phyloP scores from a whole-genome alignment of 1,140 invertebrate species.

The Penaeus vannamei region DNA sequence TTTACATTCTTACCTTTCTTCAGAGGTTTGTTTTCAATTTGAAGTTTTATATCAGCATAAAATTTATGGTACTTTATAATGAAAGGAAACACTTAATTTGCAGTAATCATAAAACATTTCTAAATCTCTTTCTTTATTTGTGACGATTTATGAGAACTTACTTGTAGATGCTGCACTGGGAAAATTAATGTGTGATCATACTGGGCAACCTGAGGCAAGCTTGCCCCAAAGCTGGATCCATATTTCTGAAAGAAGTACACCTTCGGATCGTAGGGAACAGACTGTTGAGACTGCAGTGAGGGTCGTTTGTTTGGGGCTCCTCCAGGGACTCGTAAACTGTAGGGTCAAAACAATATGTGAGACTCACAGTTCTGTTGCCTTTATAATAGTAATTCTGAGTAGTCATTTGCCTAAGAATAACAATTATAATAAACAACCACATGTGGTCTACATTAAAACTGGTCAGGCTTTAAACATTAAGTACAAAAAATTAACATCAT shows the following conservation, averaged over 20 bases:
- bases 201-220: slow-evolving; percentile 67
- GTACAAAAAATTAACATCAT: too few relatives aligned
- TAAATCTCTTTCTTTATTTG: too few relatives aligned
- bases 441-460: background rate
- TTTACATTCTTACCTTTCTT: background rate
- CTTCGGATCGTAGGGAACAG: slow-evolving; percentile 80
- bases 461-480: too few relatives aligned
- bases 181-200: slow-evolving; percentile 71
- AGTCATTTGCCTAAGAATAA: slow-evolving; percentile 28
- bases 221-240: slow-evolving; percentile 85
- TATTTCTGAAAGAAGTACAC: slow-evolving; percentile 92
- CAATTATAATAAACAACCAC: slow-evolving; percentile 28
- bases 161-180: slow-evolving; percentile 69
- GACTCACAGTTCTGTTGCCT: background rate
- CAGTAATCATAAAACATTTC: too few relatives aligned
- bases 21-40: background rate
- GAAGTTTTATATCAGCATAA: too few relatives aligned
- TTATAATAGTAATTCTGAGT: background rate
- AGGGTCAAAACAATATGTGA: slow-evolving; percentile 5
- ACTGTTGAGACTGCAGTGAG: slow-evolving; percentile 70
- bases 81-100: too few relatives aligned
- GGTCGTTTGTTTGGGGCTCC: slow-evolving; percentile 61
- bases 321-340: slow-evolving; percentile 16
- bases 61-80: too few relatives aligned
- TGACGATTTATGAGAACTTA: background rate